Conservation (phyloP, 2,113 vertebrate genomes). For the Eulemur rufifrons region DNA sequence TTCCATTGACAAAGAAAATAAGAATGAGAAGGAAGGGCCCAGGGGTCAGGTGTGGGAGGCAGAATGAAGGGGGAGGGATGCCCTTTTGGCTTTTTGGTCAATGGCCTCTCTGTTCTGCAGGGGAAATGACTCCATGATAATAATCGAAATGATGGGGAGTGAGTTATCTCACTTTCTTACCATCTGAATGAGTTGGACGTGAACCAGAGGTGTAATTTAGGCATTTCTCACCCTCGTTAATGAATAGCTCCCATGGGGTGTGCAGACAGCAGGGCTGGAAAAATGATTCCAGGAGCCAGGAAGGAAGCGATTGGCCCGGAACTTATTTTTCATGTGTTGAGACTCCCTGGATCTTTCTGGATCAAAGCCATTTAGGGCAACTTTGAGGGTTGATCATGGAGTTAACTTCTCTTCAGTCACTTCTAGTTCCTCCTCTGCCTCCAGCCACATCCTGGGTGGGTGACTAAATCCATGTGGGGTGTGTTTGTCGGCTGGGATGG, state of each 20-base stretch:
- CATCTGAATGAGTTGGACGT: slow-evolving; percentile 72
- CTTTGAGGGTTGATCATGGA: background rate
- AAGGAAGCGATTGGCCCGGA: slow-evolving; percentile 60
- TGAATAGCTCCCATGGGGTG: slow-evolving; percentile 72
- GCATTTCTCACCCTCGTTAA: slow-evolving; percentile 75
- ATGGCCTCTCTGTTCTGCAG: slow-evolving; percentile 10
- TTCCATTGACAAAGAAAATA: background rate
- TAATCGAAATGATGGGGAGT: background rate
- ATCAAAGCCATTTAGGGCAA: slow-evolving; percentile 29
- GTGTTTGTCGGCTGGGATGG: background rate
- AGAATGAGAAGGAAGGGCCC: background rate
- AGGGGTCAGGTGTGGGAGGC: background rate
- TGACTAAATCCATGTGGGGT: background rate
- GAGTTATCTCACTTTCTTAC: slow-evolving; percentile 70
- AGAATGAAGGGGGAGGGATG: background rate
- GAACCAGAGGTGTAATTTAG: slow-evolving; percentile 73
- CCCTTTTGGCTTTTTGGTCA: background rate
- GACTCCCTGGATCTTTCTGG: slow-evolving; percentile 58
- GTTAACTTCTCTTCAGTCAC: background rate
- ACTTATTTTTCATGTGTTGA: slow-evolving; percentile 57
- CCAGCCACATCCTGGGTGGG: background rate
- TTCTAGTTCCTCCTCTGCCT: background rate
- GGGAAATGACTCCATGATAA: slow-evolving; percentile 31
- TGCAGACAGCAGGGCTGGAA: slow-evolving; percentile 53
- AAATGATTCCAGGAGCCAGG: slow-evolving; percentile 68